phyloP scores from a whole-genome alignment of 1,140 invertebrate species.

The Ips typographus region DNA sequence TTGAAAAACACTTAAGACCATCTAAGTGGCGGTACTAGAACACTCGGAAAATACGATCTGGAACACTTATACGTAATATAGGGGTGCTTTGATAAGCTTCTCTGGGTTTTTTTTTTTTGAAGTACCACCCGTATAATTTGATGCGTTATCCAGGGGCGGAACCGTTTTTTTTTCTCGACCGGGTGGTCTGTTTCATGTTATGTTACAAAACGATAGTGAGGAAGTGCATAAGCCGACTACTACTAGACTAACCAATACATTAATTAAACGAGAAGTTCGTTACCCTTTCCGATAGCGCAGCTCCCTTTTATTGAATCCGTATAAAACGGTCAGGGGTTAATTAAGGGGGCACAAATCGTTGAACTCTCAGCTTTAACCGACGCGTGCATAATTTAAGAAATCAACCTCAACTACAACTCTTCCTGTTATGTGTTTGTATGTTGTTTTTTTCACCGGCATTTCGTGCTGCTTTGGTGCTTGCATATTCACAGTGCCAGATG shows the following conservation, averaged over 20 bases:
- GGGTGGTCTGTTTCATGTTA: constrained; percentile 18
- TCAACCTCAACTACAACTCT: too few relatives aligned
- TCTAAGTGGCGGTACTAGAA: neutral
- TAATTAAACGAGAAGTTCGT: constrained; percentile 5
- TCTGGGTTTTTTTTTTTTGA: neutral
- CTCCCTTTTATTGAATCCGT: neutral
- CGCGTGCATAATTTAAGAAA: too few relatives aligned
- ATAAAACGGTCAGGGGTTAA: neutral
- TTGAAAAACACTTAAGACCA: neutral
- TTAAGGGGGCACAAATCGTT: neutral
- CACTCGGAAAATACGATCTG: neutral
- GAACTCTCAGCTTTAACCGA: too few relatives aligned
- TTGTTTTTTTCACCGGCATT: too few relatives aligned
- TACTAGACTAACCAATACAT: constrained; percentile 5
- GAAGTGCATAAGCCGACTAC: constrained; percentile 6
- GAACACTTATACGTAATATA: neutral
- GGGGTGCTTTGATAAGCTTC: neutral
- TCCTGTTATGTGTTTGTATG: too few relatives aligned
- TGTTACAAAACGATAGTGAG: constrained; percentile 11
- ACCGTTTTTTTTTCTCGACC: constrained; percentile 8
- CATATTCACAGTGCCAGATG: too few relatives aligned
- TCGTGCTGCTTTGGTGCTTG: too few relatives aligned
- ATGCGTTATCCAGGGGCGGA: neutral
- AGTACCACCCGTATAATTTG: constrained; percentile 17
- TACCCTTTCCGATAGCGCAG: constrained; percentile 6